phyloP scores from a whole-genome alignment of 1,140 invertebrate genomes.

The Aradophagus sp. region DNA sequence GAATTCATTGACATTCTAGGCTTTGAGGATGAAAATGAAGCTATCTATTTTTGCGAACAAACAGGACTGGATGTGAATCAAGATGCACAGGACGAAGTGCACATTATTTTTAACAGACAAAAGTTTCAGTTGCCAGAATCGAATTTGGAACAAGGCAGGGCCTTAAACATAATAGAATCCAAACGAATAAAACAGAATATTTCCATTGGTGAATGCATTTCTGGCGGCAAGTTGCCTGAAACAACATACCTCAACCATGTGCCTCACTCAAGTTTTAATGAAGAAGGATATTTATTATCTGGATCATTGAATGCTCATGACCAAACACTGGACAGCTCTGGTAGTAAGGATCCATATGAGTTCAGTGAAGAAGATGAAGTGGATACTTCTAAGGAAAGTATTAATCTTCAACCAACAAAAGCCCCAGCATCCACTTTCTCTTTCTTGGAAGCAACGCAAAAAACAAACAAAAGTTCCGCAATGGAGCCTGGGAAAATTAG shows the following conservation, averaged over 20 bases:
- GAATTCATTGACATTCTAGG: slow-evolving; percentile 79
- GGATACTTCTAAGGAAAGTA: slow-evolving; percentile 6
- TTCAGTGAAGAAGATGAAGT: slow-evolving; percentile 56
- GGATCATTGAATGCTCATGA: slow-evolving; percentile 76
- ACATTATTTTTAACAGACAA: slow-evolving; percentile 78
- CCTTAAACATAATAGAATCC: slow-evolving; percentile 80
- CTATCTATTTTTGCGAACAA: slow-evolving; percentile 79
- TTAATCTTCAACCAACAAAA: background rate
- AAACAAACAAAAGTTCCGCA: too few species aligned
- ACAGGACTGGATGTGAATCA: slow-evolving; percentile 77
- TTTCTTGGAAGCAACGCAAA: background rate
- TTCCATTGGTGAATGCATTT: slow-evolving; percentile 80
- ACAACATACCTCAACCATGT: slow-evolving; percentile 74
- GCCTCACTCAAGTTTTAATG: slow-evolving; percentile 81
- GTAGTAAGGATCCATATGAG: slow-evolving; percentile 52
- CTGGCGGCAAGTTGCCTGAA: slow-evolving; percentile 76
- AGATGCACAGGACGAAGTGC: slow-evolving; percentile 75
- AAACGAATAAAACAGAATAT: slow-evolving; percentile 73
- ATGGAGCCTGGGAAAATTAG: too few species aligned
- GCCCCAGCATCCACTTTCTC: background rate
- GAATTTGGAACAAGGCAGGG: slow-evolving; percentile 75
- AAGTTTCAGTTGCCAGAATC: slow-evolving; percentile 75
- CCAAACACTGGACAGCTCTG: slow-evolving; percentile 63
- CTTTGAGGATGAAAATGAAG: slow-evolving; percentile 79
- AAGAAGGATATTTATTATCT: slow-evolving; percentile 76